These are phyloP conservation scores for Rhizomys pruinosus DNA, from an alignment of 2,113 vertebrate genomes.

Conservation along the genomic window DNA sequence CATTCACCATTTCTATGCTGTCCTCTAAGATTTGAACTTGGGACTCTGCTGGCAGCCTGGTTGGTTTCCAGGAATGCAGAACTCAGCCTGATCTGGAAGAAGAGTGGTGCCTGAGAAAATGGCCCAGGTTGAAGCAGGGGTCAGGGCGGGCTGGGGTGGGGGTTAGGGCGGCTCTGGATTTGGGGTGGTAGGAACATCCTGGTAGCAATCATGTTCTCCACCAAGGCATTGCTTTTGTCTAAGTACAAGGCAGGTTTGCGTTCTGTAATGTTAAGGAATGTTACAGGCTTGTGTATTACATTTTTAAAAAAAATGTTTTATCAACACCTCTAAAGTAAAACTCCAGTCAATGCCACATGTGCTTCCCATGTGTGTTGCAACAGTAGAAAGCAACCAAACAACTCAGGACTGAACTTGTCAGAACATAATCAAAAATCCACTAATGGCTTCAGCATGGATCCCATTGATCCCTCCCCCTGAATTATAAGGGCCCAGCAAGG, in stretches of 20 bases:
- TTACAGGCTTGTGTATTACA: slow-evolving; percentile 84
- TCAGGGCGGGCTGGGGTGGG: too few relatives aligned
- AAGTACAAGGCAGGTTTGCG: slow-evolving; percentile 26
- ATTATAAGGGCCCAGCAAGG: slow-evolving; percentile 81
- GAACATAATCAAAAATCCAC: slow-evolving; percentile 85
- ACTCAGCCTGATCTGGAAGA: too few relatives aligned
- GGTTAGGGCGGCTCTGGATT: not conserved
- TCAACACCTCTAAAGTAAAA: slow-evolving; percentile 85
- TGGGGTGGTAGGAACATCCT: not conserved
- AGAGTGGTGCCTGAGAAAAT: not conserved
- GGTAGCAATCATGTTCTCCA: not conserved
- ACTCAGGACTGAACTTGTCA: slow-evolving; percentile 86
- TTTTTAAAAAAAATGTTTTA: slow-evolving; percentile 86
- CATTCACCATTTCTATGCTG: not conserved
- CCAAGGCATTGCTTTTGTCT: not conserved
- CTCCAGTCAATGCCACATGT: slow-evolving; percentile 82
- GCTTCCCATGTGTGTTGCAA: slow-evolving; percentile 86
- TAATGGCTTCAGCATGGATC: slow-evolving; percentile 87
- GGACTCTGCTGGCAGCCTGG: not conserved
- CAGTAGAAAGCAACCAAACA: slow-evolving; percentile 83
- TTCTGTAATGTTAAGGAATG: slow-evolving; percentile 50
- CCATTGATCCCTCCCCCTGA: slow-evolving; percentile 77
- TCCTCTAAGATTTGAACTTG: not conserved
- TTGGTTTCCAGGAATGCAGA: not conserved
- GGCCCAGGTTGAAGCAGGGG: not conserved